Evolutionary conservation across 2,888 invertebrate species (phyloP).

Genomic region (Petrophora chlorosata): DNA sequence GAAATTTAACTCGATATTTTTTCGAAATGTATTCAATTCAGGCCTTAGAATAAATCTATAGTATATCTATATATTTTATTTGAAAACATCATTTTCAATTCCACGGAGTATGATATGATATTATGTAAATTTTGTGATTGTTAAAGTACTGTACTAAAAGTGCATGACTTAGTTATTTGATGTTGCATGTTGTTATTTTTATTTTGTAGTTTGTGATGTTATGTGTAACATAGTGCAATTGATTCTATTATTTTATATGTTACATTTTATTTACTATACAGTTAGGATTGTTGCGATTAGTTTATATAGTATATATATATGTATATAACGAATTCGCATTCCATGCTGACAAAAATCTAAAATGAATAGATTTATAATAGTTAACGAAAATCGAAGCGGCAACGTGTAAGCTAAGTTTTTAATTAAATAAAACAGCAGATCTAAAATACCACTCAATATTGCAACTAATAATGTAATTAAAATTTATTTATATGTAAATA

Average conservation of each 20-base stretch:
- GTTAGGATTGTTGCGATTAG: neutral
- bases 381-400: too few relatives aligned
- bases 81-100: too few relatives aligned
- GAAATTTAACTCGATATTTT: too few relatives aligned
- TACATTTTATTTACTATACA: neutral
- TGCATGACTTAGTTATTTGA: slow-evolving; percentile 45
- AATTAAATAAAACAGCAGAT: slow-evolving; percentile 8
- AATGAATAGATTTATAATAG: too few relatives aligned
- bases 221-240: slow-evolving; percentile 6
- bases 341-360: too few relatives aligned
- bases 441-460: neutral
- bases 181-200: slow-evolving; percentile 47
- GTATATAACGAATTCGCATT: too few relatives aligned
- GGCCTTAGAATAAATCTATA: too few relatives aligned
- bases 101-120: slow-evolving; percentile 27
- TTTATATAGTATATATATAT: neutral
- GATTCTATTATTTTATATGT: neutral
- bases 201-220: slow-evolving; percentile 5
- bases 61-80: too few relatives aligned
- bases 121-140: slow-evolving; percentile 42
- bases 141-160: slow-evolving; percentile 43
- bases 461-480: slow-evolving; percentile 10
- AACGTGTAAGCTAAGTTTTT: too few relatives aligned
- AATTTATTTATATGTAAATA: slow-evolving; percentile 33
- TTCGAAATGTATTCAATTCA: too few relatives aligned